Conservation (phyloP, 2,113 vertebrate species). For the Eurystomus gularis region DNA sequence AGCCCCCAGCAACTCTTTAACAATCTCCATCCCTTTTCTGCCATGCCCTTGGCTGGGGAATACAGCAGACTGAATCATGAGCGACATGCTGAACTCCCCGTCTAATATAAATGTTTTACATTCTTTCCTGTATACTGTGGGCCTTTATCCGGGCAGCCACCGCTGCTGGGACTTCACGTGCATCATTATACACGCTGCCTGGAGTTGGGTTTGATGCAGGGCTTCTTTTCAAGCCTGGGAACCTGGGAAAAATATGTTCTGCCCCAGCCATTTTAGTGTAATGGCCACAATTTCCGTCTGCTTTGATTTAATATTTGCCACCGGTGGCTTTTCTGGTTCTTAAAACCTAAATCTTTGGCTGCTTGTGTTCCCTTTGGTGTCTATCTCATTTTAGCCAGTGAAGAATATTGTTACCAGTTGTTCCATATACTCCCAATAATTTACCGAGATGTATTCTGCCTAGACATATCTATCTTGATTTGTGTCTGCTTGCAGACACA, state of each 20-base stretch:
- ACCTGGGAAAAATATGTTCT: not conserved
- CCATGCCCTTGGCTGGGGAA: constrained; percentile 28
- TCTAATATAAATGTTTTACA: constrained; percentile 62
- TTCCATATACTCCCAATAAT: not conserved
- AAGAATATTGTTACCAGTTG: not conserved
- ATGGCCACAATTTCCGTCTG: not conserved
- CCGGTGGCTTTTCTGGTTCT: not conserved
- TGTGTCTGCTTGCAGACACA: not conserved
- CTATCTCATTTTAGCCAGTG: not conserved
- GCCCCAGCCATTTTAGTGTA: not conserved
- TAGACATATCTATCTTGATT: not conserved
- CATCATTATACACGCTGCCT: constrained; percentile 11
- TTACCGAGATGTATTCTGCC: not conserved
- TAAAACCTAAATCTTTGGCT: not conserved
- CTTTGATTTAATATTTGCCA: not conserved
- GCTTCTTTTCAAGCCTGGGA: constrained; percentile 29
- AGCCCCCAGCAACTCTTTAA: constrained; percentile 43
- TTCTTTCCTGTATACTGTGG: constrained; percentile 31
- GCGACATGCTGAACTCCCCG: constrained; percentile 19
- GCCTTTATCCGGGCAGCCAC: constrained; percentile 19
- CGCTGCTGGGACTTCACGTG: constrained; percentile 49
- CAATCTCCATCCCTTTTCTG: constrained; percentile 42
- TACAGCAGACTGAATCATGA: constrained; percentile 34
- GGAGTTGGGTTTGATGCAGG: not conserved
- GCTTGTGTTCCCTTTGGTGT: not conserved